Conservation (phyloP, 2,888 invertebrate species). For the Sericinus montela region DNA sequence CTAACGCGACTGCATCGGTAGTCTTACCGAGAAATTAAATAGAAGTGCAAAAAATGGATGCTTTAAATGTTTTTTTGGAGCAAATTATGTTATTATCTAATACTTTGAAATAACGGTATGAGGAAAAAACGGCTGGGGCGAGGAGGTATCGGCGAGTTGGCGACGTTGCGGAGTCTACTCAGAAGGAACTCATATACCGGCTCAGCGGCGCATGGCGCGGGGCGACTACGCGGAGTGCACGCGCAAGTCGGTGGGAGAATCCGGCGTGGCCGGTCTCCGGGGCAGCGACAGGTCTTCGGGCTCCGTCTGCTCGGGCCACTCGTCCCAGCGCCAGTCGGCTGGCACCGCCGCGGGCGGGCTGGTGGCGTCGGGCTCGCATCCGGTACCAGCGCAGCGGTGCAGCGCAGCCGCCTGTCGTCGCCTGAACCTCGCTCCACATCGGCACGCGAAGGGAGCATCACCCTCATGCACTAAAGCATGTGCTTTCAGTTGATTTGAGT, state of each 20-base stretch:
- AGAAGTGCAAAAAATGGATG: conserved; percentile 31
- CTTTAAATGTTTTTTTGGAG: conserved; percentile 38
- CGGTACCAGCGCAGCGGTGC: conserved; percentile 85
- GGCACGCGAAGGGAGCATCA: conserved; percentile 92
- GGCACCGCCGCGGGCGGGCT: conserved; percentile 67
- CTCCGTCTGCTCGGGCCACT: conserved; percentile 91
- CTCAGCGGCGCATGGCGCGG: conserved; percentile 56
- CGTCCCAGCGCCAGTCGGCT: conserved; percentile 71
- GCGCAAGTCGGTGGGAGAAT: conserved; percentile 73
- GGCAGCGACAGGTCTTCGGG: conserved; percentile 93
- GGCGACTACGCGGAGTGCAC: conserved; percentile 69
- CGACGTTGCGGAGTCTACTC: conserved; percentile 65
- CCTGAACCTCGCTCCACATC: conserved; percentile 89
- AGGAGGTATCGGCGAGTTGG: conserved; percentile 31
- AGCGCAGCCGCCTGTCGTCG: conserved; percentile 92
- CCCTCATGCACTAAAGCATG: conserved; percentile 94
- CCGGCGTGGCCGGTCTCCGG: conserved; percentile 69
- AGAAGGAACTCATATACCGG: conserved; percentile 90
- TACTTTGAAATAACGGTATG: conserved; percentile 15
- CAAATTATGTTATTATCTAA: conserved; percentile 28
- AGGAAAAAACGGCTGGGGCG: conserved; percentile 9
- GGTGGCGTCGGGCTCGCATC: conserved; percentile 58
- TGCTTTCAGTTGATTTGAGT: conserved; percentile 94
- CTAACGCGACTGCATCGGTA: conserved; percentile 54
- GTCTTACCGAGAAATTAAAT: conserved; percentile 46